A percentile compares a stretch with the other conserved stretches of the same genome.
These are phyloP conservation scores for Neelides folsomi DNA, from an alignment of 2,888 invertebrate genomes.

Conservation along the genomic window DNA sequence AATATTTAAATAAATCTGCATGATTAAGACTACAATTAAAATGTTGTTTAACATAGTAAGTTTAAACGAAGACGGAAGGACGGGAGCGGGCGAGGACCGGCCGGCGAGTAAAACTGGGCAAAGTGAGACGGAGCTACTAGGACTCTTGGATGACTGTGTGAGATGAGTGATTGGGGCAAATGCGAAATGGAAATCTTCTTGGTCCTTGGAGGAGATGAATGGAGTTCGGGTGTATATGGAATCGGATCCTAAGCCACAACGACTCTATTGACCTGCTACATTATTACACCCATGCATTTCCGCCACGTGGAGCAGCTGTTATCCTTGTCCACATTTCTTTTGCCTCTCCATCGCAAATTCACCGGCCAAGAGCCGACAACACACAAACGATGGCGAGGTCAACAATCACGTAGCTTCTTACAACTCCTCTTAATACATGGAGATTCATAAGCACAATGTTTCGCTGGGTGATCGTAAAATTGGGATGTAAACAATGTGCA, in stretches of 20 bases:
- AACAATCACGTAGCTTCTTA: too few relatives aligned
- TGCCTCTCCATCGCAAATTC: not conserved
- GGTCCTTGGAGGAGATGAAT: slow-evolving; percentile 6
- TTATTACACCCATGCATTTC: slow-evolving; percentile 13
- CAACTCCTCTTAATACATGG: too few relatives aligned
- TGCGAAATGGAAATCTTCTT: slow-evolving; percentile 3
- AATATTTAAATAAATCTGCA: too few relatives aligned
- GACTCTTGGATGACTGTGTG: not conserved
- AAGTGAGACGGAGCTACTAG: too few relatives aligned
- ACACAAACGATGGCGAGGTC: not conserved
- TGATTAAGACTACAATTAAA: too few relatives aligned
- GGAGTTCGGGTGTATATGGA: slow-evolving; percentile 5
- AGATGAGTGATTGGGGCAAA: not conserved
- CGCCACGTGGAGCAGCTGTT: slow-evolving; percentile 28
- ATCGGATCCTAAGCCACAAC: slow-evolving; percentile 9
- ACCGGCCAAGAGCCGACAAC: not conserved
- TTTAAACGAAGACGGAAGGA: too few relatives aligned
- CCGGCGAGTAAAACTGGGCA: too few relatives aligned
- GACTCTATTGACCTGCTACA: slow-evolving; percentile 16
- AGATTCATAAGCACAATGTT: too few relatives aligned
- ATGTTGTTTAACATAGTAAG: too few relatives aligned
- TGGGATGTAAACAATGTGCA: too few relatives aligned
- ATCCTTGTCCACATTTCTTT: slow-evolving; percentile 17
- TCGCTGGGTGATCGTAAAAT: too few relatives aligned
- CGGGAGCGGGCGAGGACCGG: too few relatives aligned